Evolutionary conservation across 2,797 vertebrate species (phyloP), one percentile per base, ranked within the genome.

Genomic region (Hemibagrus guttatus): DNA sequence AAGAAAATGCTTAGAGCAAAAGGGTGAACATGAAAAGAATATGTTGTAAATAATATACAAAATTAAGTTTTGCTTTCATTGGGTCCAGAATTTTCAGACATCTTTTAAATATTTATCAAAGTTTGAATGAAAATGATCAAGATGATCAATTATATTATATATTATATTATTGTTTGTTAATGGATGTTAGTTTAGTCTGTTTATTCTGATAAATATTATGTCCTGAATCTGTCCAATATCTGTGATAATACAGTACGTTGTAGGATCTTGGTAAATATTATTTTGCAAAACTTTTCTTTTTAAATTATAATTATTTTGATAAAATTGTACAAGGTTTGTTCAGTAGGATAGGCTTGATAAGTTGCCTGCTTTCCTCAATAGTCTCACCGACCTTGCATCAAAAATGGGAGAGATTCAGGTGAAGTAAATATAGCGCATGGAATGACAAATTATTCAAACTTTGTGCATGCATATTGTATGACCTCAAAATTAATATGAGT

Each of bases 401-500:
- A 39, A 79, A 79, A 21, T 13, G 56, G 21, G 11, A 13, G 13
- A 14, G 35, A 35, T 58, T 12, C 28, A 35, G 75, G 17, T 58
- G 28, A n/a, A 52, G 49, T 78, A 58, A 59, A 79, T 59, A 31
- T 58, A 59, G 31, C 39, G 28, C 31, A 59, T 59, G 56, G 31
- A 59, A 59, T 1, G 14, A 80, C 58, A 81, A 63, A 81, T 81
- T 46, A 81, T 61, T 63, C 79, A 61, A 46, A 46, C 35, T 63
- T 63, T 80, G n/a, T n/a, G 7, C 79, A 81, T 81, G 23, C 79
- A 63, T 46, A 81, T 63, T 81, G 58, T 59, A 64, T 52, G 17
- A 68, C 26, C 12, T 49, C n/a, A 28, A 76, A 28, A 63, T 83
- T 11, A 80, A 39, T 56, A 59, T 11, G 9, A 63, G 39, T 52